phyloP scores from a whole-genome alignment of 2,888 invertebrate genomes.

The Ornithoptera priamus region DNA sequence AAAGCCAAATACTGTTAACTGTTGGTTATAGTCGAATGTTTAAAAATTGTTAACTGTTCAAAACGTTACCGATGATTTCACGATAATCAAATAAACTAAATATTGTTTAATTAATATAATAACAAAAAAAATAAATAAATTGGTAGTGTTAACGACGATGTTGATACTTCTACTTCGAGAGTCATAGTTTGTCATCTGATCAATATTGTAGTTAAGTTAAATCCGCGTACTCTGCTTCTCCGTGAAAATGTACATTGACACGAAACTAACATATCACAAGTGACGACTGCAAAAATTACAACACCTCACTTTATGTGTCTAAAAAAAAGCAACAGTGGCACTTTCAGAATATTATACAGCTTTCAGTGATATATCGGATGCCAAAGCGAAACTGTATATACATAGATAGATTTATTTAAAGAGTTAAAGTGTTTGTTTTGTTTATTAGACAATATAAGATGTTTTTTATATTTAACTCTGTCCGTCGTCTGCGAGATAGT shows the following conservation, averaged over 20 bases:
- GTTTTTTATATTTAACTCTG: slow-evolving; percentile 15
- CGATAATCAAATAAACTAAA: not conserved
- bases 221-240: not conserved
- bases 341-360: slow-evolving; percentile 40
- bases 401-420: slow-evolving; percentile 11
- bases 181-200: not conserved
- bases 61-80: not conserved
- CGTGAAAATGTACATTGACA: not conserved
- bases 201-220: not conserved
- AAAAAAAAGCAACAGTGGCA: not conserved
- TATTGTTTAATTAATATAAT: not conserved
- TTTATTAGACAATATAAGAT: slow-evolving; percentile 15
- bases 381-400: slow-evolving; percentile 47
- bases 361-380: slow-evolving; percentile 63
- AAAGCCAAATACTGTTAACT: slow-evolving; percentile 25
- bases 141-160: not conserved
- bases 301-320: slow-evolving; percentile 8
- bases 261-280: slow-evolving; percentile 36
- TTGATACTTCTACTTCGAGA: not conserved
- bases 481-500: slow-evolving; percentile 21
- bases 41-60: slow-evolving; percentile 13
- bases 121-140: not conserved
- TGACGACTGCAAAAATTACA: slow-evolving; percentile 2
- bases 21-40: slow-evolving; percentile 24
- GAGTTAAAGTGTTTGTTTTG: slow-evolving; percentile 3